phyloP scores from a whole-genome alignment of 35 echinoderm and acorn worm species.

The Heliocidaris tuberculata region DNA sequence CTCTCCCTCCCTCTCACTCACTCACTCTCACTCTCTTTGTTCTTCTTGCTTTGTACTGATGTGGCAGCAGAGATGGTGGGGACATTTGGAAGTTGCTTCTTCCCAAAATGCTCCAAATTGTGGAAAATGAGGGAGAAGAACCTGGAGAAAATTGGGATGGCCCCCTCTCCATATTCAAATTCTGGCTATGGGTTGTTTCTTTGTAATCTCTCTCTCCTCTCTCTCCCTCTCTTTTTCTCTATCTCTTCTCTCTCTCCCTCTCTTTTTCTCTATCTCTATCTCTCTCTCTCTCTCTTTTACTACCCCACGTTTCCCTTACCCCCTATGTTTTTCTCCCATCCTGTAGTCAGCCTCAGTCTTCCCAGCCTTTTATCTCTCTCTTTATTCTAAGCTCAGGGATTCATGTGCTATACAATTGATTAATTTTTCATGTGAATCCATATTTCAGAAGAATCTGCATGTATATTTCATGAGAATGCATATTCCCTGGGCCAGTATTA shows the following conservation, averaged over 20 bases:
- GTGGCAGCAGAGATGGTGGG: too few species aligned
- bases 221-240: background rate
- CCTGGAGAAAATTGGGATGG: too few species aligned
- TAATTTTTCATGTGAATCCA: background rate
- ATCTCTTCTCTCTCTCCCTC: background rate
- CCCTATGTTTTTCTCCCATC: background rate
- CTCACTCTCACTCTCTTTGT: too few species aligned
- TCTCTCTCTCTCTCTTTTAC: background rate
- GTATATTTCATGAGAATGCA: background rate
- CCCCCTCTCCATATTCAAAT: too few species aligned
- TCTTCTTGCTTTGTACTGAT: too few species aligned
- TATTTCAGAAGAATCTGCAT: background rate
- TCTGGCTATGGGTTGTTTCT: too few species aligned
- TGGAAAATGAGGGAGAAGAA: too few species aligned
- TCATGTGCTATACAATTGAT: background rate
- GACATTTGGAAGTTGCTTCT: too few species aligned
- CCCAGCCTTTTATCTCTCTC: background rate
- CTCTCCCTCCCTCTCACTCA: background rate
- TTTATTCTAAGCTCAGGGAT: background rate
- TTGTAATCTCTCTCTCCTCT: too few species aligned
- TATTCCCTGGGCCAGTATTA: background rate
- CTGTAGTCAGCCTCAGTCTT: background rate
- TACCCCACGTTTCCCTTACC: background rate
- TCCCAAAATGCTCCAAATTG: too few species aligned
- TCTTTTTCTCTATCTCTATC: background rate